Evolutionary conservation across 2,797 vertebrate genomes (phyloP).

Genomic region (Phalanger gymnotis): DNA sequence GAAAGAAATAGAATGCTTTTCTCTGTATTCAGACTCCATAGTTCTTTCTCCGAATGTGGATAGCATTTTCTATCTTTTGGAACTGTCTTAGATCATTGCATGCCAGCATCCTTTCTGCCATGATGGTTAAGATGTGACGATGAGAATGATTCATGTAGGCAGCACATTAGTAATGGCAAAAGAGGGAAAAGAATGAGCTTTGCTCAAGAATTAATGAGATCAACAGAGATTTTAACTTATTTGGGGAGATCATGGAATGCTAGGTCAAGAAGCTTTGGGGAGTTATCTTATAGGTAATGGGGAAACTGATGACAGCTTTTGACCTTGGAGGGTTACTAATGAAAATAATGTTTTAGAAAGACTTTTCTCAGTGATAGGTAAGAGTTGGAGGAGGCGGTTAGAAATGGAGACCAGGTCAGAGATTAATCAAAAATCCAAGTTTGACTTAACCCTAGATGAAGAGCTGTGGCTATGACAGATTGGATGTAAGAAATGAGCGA

Average conservation of each 20-base stretch:
- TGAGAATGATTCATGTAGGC: neutral
- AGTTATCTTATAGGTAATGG: neutral
- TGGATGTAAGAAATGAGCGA: neutral
- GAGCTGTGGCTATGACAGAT: neutral
- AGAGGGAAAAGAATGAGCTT: neutral
- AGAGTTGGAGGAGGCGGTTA: neutral
- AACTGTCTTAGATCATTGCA: too few species aligned
- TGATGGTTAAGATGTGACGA: neutral
- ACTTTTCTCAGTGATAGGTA: neutral
- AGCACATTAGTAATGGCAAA: neutral
- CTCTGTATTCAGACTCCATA: too few species aligned
- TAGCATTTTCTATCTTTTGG: too few species aligned
- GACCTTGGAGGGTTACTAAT: neutral
- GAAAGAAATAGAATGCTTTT: too few species aligned
- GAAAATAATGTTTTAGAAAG: neutral
- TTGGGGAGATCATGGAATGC: neutral
- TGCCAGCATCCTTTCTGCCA: neutral
- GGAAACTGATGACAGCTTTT: neutral
- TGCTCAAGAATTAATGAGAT: neutral
- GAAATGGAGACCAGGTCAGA: neutral
- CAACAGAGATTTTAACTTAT: neutral
- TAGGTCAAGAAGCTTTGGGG: neutral
- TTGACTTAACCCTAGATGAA: neutral
- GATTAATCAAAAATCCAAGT: neutral
- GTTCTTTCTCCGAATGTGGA: too few species aligned